Percentiles rank a stretch among this genome's conserved stretches.
These are phyloP conservation scores for Megastigmus dorsalis DNA, from an alignment of 2,888 invertebrate species.

Conservation along the genomic window DNA sequence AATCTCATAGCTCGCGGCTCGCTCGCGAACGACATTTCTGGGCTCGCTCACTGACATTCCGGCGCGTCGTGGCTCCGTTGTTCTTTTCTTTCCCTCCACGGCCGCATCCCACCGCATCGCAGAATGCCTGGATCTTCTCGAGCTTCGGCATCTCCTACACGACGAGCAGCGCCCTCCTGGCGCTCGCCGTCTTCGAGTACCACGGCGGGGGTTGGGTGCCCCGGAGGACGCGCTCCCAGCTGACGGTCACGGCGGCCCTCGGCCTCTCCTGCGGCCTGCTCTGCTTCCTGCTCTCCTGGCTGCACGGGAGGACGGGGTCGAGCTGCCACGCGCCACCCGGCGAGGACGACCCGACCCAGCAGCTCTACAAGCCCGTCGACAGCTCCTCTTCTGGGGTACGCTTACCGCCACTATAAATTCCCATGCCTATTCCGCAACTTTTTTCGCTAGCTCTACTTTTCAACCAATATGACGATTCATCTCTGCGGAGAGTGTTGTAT, in stretches of 20 bases:
- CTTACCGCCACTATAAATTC: too few relatives aligned
- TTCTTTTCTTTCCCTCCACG: neutral
- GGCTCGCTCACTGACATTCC: neutral
- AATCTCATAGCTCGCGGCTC: neutral
- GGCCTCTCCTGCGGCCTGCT: slow-evolving; percentile 71
- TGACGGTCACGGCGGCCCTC: slow-evolving; percentile 72
- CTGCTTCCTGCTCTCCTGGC: slow-evolving; percentile 70
- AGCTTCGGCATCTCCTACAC: slow-evolving; percentile 83
- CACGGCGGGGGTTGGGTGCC: slow-evolving; percentile 82
- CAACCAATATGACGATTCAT: too few relatives aligned
- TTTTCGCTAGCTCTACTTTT: neutral
- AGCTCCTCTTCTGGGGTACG: slow-evolving; percentile 68
- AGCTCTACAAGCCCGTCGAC: slow-evolving; percentile 72
- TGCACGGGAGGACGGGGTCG: slow-evolving; percentile 65
- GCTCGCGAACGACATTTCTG: too few relatives aligned
- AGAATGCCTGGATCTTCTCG: slow-evolving; percentile 85
- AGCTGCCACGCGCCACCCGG: slow-evolving; percentile 63
- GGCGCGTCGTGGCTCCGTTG: neutral
- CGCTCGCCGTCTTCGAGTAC: slow-evolving; percentile 81
- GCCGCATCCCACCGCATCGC: too few relatives aligned
- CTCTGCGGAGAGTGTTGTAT: too few relatives aligned
- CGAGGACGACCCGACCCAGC: slow-evolving; percentile 67
- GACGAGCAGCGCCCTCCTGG: slow-evolving; percentile 80
- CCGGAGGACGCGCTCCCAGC: slow-evolving; percentile 83
- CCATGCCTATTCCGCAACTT: neutral